Evolutionary conservation across 2,113 vertebrate genomes (phyloP).

Genomic region (Leuciscus idus): DNA sequence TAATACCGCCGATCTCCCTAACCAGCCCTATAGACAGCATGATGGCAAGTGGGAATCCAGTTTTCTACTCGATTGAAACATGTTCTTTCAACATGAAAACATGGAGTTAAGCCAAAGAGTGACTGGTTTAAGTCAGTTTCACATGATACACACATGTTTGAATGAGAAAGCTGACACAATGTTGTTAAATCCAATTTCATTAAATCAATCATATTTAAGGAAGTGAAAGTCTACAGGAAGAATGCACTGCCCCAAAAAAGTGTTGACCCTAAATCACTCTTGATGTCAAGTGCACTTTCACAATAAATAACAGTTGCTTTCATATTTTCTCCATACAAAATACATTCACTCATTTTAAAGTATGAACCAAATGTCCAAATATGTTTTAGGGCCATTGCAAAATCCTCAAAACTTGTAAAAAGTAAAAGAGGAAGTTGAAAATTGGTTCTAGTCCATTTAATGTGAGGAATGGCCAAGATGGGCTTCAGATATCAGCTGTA

Average conservation of each 20-base stretch:
- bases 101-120: no score
- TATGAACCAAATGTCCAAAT: neutral
- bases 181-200: no score
- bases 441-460: conserved; percentile 60
- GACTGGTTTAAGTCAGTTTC: no score
- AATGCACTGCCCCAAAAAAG: neutral
- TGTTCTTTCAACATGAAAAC: no score
- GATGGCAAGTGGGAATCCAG: no score
- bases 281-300: neutral
- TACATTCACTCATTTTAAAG: neutral
- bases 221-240: neutral
- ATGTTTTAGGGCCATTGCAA: neutral
- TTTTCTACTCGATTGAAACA: no score
- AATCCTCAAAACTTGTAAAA: neutral
- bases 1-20: no score
- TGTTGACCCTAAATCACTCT: neutral
- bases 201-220: neutral
- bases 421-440: conserved; percentile 50
- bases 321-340: neutral
- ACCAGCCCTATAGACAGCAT: no score
- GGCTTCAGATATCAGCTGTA: conserved; percentile 54
- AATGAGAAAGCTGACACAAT: no score
- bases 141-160: no score
- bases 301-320: neutral
- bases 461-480: conserved; percentile 56